Evolutionary conservation across 1,140 invertebrate genomes (phyloP).

Genomic region (Meteorus sp.): DNA sequence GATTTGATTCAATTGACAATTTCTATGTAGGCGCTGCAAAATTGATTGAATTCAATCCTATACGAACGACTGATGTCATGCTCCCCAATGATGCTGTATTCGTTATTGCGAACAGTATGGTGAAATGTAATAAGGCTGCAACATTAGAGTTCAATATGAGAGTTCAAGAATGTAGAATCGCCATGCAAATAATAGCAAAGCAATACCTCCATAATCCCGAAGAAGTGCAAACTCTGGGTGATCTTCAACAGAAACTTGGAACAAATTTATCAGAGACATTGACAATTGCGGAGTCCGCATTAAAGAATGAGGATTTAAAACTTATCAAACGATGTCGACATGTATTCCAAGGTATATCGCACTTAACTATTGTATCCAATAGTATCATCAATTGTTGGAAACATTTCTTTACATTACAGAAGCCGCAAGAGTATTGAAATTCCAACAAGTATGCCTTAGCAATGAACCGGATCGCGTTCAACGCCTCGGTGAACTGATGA

Average conservation of each 20-base stretch:
- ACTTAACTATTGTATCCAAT: not conserved
- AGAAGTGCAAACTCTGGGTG: not conserved
- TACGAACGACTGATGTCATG: slow-evolving; percentile 74
- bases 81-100: slow-evolving; percentile 84
- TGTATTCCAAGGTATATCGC: slow-evolving; percentile 72
- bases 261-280: slow-evolving; percentile 1
- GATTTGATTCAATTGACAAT: not conserved
- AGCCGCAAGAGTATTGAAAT: slow-evolving; percentile 60
- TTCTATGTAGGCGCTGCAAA: slow-evolving; percentile 73
- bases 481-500: slow-evolving; percentile 83
- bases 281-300: not conserved
- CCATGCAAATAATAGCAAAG: slow-evolving; percentile 70
- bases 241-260: slow-evolving; percentile 35
- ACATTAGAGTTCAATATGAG: slow-evolving; percentile 88
- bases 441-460: slow-evolving; percentile 53
- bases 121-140: slow-evolving; percentile 91
- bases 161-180: slow-evolving; percentile 92
- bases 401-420: slow-evolving; percentile 45
- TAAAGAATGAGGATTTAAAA: slow-evolving; percentile 58
- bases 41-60: slow-evolving; percentile 92
- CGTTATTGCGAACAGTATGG: slow-evolving; percentile 91
- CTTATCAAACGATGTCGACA: slow-evolving; percentile 89
- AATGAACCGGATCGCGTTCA: slow-evolving; percentile 54
- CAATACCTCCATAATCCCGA: slow-evolving; percentile 3
- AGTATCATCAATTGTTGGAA: not conserved